A percentile compares a stretch with the other conserved stretches of the same genome.
phyloP scores from a whole-genome alignment of 2,888 invertebrate genomes.

The Drosophila recens region DNA sequence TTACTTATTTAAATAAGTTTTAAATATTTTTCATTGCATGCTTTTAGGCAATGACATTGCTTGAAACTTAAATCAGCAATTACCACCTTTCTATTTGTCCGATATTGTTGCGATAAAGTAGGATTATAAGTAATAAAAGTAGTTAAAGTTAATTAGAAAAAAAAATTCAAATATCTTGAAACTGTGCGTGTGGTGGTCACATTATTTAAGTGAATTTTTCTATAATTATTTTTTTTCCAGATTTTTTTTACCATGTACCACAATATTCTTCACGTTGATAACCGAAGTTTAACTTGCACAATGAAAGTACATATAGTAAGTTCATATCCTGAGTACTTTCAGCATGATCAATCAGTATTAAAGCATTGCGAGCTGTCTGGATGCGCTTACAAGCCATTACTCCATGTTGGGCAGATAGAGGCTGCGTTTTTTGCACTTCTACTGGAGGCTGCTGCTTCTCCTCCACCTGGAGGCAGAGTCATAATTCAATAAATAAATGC shows the following conservation, averaged over 20 bases:
- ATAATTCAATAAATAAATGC: conserved; percentile 83
- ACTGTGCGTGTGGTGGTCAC: no score
- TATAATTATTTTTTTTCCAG: no score
- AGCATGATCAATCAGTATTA: conserved; percentile 57
- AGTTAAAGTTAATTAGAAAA: no score
- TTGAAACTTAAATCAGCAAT: no score
- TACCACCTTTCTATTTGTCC: no score
- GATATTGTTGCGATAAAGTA: no score
- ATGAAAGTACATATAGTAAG: background rate
- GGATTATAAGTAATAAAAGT: no score
- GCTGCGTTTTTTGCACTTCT: conserved; percentile 7
- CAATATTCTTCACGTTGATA: background rate
- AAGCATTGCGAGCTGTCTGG: conserved; percentile 28
- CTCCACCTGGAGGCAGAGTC: conserved; percentile 55
- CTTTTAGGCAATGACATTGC: no score
- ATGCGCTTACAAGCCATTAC: conserved; percentile 51
- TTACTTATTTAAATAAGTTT: no score
- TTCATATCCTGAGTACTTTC: background rate
- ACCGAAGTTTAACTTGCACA: background rate
- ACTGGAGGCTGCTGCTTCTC: background rate
- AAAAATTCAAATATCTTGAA: no score
- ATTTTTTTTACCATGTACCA: background rate
- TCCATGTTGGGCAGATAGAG: conserved; percentile 15
- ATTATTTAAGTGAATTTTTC: background rate
- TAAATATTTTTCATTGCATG: no score